Evolutionary conservation across 2,797 vertebrate species (phyloP).

Genomic region (Petrocephalus schoutedeni): DNA sequence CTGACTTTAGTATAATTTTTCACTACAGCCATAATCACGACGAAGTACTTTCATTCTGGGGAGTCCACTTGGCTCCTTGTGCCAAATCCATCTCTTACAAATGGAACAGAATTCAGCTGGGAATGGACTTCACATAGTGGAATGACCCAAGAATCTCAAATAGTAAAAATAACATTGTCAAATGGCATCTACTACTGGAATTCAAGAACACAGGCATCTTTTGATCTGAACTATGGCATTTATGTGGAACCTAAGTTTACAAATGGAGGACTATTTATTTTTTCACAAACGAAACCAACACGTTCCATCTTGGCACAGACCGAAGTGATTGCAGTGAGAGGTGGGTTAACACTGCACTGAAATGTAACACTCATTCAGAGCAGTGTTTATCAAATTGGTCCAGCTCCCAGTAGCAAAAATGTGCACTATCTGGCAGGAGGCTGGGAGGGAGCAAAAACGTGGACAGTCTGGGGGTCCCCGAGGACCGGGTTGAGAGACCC

Average conservation of each 20-base stretch:
- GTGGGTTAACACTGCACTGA: slow-evolving; percentile 6
- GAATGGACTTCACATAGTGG: slow-evolving; percentile 26
- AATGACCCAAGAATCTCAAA: neutral
- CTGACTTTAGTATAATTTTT: neutral
- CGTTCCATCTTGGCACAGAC: neutral
- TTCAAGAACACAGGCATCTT: neutral
- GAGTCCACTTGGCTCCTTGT: neutral
- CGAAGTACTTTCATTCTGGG: neutral
- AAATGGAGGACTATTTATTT: slow-evolving; percentile 21
- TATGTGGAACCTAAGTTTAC: neutral
- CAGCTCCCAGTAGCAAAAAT: neutral
- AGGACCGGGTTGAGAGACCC: neutral
- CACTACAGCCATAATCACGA: slow-evolving; percentile 11
- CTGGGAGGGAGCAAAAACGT: neutral
- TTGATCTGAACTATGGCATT: neutral
- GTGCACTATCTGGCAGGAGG: neutral
- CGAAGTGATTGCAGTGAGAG: slow-evolving; percentile 22
- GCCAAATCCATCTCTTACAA: neutral
- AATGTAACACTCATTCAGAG: neutral
- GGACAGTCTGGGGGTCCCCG: neutral
- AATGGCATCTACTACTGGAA: neutral
- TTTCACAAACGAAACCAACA: slow-evolving; percentile 18
- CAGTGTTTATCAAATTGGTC: neutral
- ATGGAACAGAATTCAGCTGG: slow-evolving; percentile 16
- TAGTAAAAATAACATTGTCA: neutral